These are phyloP conservation scores for Sceloporus tristichus DNA, from an alignment of 2,113 vertebrate species.

Conservation along the genomic window DNA sequence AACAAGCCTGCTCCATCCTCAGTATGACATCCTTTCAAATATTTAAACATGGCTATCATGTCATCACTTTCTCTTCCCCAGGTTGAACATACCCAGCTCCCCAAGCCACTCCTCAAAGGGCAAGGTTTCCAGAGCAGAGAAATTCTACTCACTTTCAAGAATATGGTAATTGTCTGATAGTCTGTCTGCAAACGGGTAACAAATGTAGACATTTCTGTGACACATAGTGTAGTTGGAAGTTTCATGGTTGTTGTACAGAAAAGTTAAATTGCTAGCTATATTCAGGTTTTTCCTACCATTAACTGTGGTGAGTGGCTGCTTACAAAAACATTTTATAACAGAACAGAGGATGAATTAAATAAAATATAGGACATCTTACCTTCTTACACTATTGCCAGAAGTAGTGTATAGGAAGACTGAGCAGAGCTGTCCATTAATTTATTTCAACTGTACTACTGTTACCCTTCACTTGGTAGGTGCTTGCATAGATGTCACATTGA, in stretches of 20 bases:
- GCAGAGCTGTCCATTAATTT: neutral
- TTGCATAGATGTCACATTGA: neutral
- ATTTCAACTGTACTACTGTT: neutral
- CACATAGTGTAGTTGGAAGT: neutral
- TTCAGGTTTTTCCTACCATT: neutral
- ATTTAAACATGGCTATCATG: too few relatives aligned
- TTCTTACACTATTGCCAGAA: neutral
- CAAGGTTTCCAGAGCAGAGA: too few relatives aligned
- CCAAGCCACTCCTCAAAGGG: too few relatives aligned
- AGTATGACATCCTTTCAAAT: too few relatives aligned
- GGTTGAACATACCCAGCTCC: too few relatives aligned
- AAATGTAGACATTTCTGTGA: neutral
- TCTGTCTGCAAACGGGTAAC: neutral
- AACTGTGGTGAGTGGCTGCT: neutral
- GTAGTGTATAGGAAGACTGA: neutral
- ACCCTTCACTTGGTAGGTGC: neutral
- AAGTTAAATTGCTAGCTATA: neutral
- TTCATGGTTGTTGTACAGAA: neutral
- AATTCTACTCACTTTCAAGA: neutral
- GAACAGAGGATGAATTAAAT: conserved; percentile 2
- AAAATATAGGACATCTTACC: neutral
- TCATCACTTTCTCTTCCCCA: too few relatives aligned
- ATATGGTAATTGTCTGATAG: neutral
- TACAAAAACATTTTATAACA: neutral
- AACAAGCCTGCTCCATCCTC: too few relatives aligned